phyloP scores from a whole-genome alignment of 2,797 vertebrate species.

The Hypotaenidia okinawae region DNA sequence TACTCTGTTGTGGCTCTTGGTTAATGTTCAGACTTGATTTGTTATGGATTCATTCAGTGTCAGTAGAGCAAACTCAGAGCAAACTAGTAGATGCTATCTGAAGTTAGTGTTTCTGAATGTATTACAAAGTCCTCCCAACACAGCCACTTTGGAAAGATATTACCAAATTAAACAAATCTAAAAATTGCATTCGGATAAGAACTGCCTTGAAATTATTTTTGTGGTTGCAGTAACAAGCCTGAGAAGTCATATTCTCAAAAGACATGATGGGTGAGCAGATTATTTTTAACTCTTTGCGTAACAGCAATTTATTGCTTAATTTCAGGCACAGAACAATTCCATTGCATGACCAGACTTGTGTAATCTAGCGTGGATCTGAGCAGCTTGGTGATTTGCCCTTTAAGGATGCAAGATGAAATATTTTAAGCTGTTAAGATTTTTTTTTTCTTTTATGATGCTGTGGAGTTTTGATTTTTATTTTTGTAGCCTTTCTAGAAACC shows the following conservation, averaged over 20 bases:
- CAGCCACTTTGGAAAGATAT: background rate
- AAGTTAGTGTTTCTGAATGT: slow-evolving; percentile 24
- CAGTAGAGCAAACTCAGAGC: background rate
- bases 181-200: background rate
- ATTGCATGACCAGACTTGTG: background rate
- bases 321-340: background rate
- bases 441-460: background rate
- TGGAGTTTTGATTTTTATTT: background rate
- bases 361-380: background rate
- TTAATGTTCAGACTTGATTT: slow-evolving; percentile 47
- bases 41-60: background rate
- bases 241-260: background rate
- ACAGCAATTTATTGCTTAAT: background rate
- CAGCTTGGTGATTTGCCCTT: background rate
- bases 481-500: background rate
- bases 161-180: background rate
- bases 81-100: background rate
- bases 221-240: background rate
- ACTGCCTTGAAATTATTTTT: background rate
- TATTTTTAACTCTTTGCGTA: background rate
- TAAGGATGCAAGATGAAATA: background rate
- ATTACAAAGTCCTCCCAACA: background rate
- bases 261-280: background rate
- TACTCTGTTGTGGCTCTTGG: slow-evolving; percentile 1
- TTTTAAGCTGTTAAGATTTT: background rate